Conservation (phyloP, 2,888 invertebrate species). For the Torymus aiolomorphi region DNA sequence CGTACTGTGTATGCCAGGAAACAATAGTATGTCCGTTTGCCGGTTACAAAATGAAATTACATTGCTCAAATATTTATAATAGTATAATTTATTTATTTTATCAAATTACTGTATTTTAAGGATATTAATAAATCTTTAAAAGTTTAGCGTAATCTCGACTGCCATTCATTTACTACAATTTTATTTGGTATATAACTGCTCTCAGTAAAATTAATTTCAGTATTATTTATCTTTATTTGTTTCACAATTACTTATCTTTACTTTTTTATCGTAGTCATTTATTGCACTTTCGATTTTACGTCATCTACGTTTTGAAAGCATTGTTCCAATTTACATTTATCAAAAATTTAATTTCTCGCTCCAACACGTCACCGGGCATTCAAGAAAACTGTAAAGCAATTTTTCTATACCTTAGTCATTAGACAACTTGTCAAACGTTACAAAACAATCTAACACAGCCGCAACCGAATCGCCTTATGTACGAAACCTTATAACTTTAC, state of each 20-base stretch:
- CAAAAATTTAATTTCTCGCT: no score
- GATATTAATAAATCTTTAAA: slow-evolving; percentile 45
- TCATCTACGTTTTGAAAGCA: no score
- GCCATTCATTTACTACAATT: slow-evolving; percentile 17
- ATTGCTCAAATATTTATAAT: slow-evolving; percentile 55
- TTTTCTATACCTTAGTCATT: no score
- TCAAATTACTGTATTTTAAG: slow-evolving; percentile 48
- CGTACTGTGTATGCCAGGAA: slow-evolving; percentile 18
- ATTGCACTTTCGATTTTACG: no score
- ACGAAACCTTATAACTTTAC: slow-evolving; percentile 21
- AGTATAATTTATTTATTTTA: slow-evolving; percentile 45
- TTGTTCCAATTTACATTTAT: no score
- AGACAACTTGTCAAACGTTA: no score
- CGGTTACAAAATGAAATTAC: slow-evolving; percentile 40
- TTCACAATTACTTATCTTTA: no score
- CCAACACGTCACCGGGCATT: no score
- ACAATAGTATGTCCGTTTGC: slow-evolving; percentile 29
- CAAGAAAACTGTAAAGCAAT: no score
- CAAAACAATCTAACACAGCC: not conserved
- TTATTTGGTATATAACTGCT: not conserved
- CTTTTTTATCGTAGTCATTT: no score
- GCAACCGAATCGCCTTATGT: slow-evolving; percentile 21
- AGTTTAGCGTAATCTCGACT: slow-evolving; percentile 31
- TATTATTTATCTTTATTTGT: not conserved
- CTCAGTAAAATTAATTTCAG: not conserved